phyloP scores from a whole-genome alignment of 2,888 invertebrate species.

The Cheilosia vulpina region DNA sequence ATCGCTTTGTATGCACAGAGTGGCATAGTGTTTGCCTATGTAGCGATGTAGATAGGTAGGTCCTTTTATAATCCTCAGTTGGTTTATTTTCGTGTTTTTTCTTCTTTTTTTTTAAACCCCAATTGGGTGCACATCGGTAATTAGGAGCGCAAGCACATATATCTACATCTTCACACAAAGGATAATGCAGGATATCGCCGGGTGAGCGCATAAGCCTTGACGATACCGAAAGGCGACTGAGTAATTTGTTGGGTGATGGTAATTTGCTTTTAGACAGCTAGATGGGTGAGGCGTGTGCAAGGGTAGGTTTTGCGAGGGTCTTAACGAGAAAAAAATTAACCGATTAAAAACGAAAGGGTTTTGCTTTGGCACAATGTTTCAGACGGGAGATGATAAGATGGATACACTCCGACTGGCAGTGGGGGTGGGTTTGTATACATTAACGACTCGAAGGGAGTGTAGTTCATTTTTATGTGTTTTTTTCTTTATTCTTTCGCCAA shows the following conservation, averaged over 20 bases:
- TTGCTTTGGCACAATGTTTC: conserved; percentile 16
- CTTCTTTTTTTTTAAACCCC: conserved; percentile 22
- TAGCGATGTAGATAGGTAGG: neutral
- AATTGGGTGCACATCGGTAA: conserved; percentile 62
- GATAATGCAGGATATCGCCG: conserved; percentile 27
- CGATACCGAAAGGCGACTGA: conserved; percentile 32
- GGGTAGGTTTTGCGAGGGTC: neutral
- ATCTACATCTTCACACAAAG: conserved; percentile 27
- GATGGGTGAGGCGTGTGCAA: neutral
- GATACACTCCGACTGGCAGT: conserved; percentile 10
- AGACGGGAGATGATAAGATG: conserved; percentile 39
- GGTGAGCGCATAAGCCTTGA: conserved; percentile 43
- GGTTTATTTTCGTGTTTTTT: conserved; percentile 21
- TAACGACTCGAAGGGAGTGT: conserved; percentile 18
- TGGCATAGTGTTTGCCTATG: neutral
- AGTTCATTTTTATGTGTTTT: neutral
- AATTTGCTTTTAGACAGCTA: conserved; percentile 26
- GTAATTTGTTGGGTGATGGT: conserved; percentile 52
- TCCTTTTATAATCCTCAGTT: conserved; percentile 48
- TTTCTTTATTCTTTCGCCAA: conserved; percentile 11
- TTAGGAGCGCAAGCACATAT: conserved; percentile 37
- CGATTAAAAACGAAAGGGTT: conserved; percentile 52
- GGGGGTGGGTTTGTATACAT: conserved; percentile 11
- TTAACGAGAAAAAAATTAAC: conserved; percentile 68
- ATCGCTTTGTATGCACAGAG: conserved; percentile 20